Conservation (phyloP, 2,113 vertebrate species). For the Colistium nudipinnis region DNA sequence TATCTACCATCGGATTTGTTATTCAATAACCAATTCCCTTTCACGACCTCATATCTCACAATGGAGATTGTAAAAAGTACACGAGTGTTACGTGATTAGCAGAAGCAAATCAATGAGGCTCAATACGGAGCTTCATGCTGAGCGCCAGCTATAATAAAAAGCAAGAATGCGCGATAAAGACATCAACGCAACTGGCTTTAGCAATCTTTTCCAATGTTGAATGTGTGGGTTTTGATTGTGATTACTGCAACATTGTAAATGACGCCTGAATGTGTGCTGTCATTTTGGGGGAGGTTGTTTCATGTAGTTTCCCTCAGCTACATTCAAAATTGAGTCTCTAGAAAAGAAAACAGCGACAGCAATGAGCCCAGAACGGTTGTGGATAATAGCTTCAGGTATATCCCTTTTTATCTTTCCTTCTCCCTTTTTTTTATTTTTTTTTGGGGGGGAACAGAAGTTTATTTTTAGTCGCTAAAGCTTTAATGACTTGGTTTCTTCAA, state of each 20-base stretch:
- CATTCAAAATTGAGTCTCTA: constrained; percentile 38
- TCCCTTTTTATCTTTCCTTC: constrained; percentile 15
- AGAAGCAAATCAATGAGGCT: constrained; percentile 41
- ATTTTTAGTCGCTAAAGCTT: constrained; percentile 28
- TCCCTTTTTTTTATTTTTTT: constrained; percentile 8
- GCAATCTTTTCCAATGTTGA: constrained; percentile 54
- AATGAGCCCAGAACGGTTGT: constrained; percentile 31
- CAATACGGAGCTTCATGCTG: constrained; percentile 35
- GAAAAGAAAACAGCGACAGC: constrained; percentile 34
- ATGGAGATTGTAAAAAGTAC: constrained; percentile 45
- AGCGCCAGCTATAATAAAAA: constrained; percentile 48
- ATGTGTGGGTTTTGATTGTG: constrained; percentile 57
- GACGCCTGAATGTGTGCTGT: constrained; percentile 33
- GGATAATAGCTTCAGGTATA: constrained; percentile 49
- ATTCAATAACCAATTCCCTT: constrained; percentile 52
- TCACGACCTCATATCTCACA: constrained; percentile 47
- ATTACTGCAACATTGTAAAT: constrained; percentile 54
- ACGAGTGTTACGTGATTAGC: constrained; percentile 53
- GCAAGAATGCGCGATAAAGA: constrained; percentile 49
- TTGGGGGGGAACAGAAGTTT: constrained; percentile 11
- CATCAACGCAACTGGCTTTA: constrained; percentile 53
- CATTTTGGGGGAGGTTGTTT: constrained; percentile 29
- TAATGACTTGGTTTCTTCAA: constrained; percentile 24
- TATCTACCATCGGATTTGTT: constrained; percentile 46
- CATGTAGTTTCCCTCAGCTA: constrained; percentile 19